Percentiles rank a stretch among this genome's conserved stretches.
Evolutionary conservation across 2,113 vertebrate species (phyloP).

Genomic region (Diadophis punctatus): DNA sequence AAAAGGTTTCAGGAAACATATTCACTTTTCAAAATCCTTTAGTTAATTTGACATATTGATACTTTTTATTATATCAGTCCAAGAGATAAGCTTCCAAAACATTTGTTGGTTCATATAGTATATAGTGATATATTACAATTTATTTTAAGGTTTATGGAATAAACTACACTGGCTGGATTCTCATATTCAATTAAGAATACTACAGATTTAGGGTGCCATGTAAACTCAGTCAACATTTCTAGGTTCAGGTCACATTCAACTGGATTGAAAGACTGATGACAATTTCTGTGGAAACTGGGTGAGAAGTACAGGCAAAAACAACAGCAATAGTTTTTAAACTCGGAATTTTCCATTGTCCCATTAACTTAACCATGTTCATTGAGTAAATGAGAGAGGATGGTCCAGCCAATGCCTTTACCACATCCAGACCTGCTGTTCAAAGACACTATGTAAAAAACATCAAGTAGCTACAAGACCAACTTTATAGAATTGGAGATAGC

Average conservation of each 20-base stretch:
- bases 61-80: not conserved
- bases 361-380: not conserved
- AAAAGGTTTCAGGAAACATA: not conserved
- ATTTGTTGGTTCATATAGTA: not conserved
- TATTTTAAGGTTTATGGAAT: not conserved
- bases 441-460: too few relatives aligned
- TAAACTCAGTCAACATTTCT: not conserved
- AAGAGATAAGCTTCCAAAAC: not conserved
- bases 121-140: not conserved
- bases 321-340: not conserved
- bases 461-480: too few relatives aligned
- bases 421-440: too few relatives aligned
- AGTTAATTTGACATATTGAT: not conserved
- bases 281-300: not conserved
- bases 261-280: not conserved
- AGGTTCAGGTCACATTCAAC: not conserved
- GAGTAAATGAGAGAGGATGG: not conserved
- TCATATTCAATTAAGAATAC: not conserved
- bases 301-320: not conserved
- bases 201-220: not conserved
- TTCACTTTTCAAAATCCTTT: not conserved
- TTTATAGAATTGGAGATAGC: too few relatives aligned
- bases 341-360: not conserved
- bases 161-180: not conserved
- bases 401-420: too few relatives aligned